Evolutionary conservation across 2,888 invertebrate genomes (phyloP), one percentile per base, ranked within the genome.

Genomic region (Nephrotoma flavescens): DNA sequence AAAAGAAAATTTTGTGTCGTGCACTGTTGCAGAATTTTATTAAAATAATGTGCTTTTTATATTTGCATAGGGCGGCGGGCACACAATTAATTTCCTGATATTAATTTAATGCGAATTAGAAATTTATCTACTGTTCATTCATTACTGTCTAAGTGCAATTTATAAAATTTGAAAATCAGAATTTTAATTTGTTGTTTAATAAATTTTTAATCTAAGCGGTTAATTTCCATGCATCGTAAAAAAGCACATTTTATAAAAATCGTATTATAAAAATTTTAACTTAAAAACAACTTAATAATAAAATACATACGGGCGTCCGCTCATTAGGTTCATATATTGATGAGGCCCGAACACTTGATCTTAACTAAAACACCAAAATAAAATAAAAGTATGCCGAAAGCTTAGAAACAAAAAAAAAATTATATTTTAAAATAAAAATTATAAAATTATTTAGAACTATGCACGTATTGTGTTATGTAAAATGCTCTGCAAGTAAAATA

Each of bases 381-480:
- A 89, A 89, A 89, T 90, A 90, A 90, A 89, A 90, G 89, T 90
- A 90, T 91, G 89, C 89, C 89, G 89, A 89, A 94, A 95, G 95
- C 95, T 94, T 95, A 95, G 95, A 92, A 95, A 95, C 89, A 94
- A 93, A 90, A 9, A 85, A 15, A 42, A 42, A 85, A 92, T 92
- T 91, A 85, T 42, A 85, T 85, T 85, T 15, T 42, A 85, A 42
- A 85, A 31, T 31, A 41, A 41, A 83, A 41, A 83, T 83, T 83
- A 83, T 11, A 83, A 15, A 83, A 83, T 5, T 83, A 83, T 5
- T 3, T 11, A 83, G 31, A 31, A 31, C 2, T 31, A 12, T 47
- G 47, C n/a, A 15, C 6, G 52, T 19, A 12, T 47, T 15, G 52
- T 52, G 52, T 15, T 15, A 15, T 9, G 4, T 44, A 44, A 52